A percentile compares a stretch with the other conserved stretches of the same genome.
These are phyloP conservation scores for Lasioglossum pauxillum DNA, from an alignment of 2,888 invertebrate species.

Conservation along the genomic window DNA sequence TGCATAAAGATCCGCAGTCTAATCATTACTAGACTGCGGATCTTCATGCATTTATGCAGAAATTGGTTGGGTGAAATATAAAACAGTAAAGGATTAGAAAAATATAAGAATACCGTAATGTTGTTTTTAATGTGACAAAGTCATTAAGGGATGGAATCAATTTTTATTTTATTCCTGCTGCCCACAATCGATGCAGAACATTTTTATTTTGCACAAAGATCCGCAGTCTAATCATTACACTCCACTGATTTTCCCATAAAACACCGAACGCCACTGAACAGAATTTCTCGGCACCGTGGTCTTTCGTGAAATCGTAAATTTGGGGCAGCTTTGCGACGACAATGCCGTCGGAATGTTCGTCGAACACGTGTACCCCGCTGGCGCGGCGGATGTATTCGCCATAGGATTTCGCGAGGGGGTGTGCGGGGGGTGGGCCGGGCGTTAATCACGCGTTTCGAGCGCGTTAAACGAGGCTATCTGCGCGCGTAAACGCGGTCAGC, in stretches of 20 bases:
- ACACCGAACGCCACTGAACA: not conserved
- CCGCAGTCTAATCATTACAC: not conserved
- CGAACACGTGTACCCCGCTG: not conserved
- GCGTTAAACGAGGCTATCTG: constrained; percentile 67
- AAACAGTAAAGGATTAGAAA: no score
- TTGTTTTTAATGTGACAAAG: no score
- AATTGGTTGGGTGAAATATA: no score
- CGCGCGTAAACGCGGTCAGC: constrained; percentile 60
- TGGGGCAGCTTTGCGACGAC: not conserved
- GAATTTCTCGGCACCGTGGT: no score
- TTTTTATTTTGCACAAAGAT: no score
- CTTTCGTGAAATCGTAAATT: not conserved
- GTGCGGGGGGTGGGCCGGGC: not conserved
- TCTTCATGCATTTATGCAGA: no score
- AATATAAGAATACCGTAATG: no score
- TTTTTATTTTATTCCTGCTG: no score
- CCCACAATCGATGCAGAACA: no score
- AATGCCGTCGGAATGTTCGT: constrained; percentile 6
- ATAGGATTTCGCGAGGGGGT: constrained; percentile 21
- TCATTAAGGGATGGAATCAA: no score
- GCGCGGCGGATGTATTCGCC: not conserved
- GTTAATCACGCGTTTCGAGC: constrained; percentile 68
- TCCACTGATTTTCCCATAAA: not conserved
- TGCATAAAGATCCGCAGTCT: no score
- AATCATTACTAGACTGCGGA: no score